Percentiles rank a stretch among this genome's conserved stretches.
Conservation (phyloP, 2,797 vertebrate species). For the Silurus aristotelis region DNA sequence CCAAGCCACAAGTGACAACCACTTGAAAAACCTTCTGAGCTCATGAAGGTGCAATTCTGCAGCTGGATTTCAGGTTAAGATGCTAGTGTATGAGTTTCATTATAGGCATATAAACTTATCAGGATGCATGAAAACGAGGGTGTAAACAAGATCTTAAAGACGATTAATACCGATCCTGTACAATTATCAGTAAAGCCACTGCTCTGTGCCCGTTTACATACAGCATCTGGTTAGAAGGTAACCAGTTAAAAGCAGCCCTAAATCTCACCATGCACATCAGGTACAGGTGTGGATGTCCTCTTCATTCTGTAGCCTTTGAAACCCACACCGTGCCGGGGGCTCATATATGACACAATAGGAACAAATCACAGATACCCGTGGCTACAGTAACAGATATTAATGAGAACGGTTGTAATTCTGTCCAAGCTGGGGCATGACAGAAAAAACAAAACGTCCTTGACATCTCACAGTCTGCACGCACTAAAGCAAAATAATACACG, state of each 20-base stretch:
- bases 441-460: constrained; percentile 20
- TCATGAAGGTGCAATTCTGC: neutral
- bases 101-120: neutral
- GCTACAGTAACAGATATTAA: constrained; percentile 50
- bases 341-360: constrained; percentile 41
- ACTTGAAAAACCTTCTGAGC: neutral
- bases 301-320: constrained; percentile 41
- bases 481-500: neutral
- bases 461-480: neutral
- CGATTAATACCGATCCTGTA: neutral
- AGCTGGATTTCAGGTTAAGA: neutral
- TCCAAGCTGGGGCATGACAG: neutral
- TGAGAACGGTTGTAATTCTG: constrained; percentile 44
- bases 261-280: neutral
- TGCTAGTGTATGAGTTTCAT: neutral
- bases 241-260: neutral
- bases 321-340: constrained; percentile 50
- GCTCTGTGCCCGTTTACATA: neutral
- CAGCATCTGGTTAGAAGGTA: neutral
- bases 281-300: constrained; percentile 34
- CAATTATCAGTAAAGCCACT: neutral
- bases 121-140: neutral
- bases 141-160: neutral
- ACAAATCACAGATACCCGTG: constrained; percentile 40
- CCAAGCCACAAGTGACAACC: neutral